phyloP scores from a whole-genome alignment of 2,888 invertebrate genomes.

The Pachycephus smyrnensis region DNA sequence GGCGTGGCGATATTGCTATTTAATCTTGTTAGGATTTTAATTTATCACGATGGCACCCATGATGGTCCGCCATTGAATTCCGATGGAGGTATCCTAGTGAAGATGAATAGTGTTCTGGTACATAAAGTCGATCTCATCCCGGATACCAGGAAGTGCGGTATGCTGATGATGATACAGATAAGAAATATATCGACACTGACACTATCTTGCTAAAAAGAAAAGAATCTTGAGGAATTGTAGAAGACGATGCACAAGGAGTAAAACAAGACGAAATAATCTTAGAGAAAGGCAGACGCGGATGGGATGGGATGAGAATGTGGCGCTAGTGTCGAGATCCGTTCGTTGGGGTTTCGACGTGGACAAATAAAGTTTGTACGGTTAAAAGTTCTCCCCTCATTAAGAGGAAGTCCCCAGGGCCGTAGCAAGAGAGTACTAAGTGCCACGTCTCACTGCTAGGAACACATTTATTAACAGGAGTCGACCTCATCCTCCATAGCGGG shows the following conservation, averaged over 20 bases:
- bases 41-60: conserved; percentile 16
- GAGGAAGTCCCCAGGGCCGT: conserved; percentile 52
- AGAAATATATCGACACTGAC: not conserved
- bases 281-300: not conserved
- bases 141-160: not conserved
- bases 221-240: not conserved
- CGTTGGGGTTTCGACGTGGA: conserved; percentile 22
- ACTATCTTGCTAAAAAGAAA: not conserved
- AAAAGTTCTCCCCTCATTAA: conserved; percentile 62
- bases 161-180: not conserved
- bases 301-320: not conserved
- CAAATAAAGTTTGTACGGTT: conserved; percentile 47
- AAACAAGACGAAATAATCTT: not conserved
- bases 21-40: conserved; percentile 24
- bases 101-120: not conserved
- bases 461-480: conserved; percentile 60
- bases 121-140: not conserved
- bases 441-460: conserved; percentile 50
- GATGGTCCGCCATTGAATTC: not conserved
- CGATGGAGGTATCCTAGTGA: not conserved
- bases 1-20: conserved; percentile 21
- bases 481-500: conserved; percentile 15
- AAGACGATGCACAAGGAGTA: not conserved
- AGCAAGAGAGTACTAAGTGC: conserved; percentile 31
- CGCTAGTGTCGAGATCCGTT: not conserved